Percentiles rank a stretch among this genome's conserved stretches.
These are phyloP conservation scores for Drosophila auraria DNA, from an alignment of 1,140 invertebrate genomes.

Conservation along the genomic window DNA sequence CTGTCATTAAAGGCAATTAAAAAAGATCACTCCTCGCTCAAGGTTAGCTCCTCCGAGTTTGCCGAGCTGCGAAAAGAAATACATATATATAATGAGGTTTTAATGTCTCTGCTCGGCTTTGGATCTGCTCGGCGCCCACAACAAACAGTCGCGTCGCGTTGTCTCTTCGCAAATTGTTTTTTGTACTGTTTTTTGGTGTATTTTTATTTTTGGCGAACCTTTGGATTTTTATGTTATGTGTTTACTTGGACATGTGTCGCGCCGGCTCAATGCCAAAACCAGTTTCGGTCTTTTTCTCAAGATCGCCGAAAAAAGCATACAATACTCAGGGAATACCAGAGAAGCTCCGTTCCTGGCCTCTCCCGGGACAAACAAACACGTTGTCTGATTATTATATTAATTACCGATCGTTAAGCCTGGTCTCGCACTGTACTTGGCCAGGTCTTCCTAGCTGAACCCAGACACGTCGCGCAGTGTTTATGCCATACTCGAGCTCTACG, in stretches of 20 bases:
- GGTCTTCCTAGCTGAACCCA: conserved; percentile 20
- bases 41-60: conserved; percentile 12
- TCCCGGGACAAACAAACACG: background rate
- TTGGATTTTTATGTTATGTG: conserved; percentile 11
- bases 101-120: conserved; percentile 36
- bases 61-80: conserved; percentile 17
- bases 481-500: conserved; percentile 12
- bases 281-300: conserved; percentile 50
- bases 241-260: conserved; percentile 22
- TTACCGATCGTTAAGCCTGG: background rate
- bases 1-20: background rate
- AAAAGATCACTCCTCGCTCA: conserved; percentile 1
- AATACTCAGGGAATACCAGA: conserved; percentile 61
- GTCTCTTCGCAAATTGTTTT: conserved; percentile 29
- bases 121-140: conserved; percentile 24
- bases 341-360: conserved; percentile 26
- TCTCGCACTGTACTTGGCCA: background rate
- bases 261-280: conserved; percentile 68
- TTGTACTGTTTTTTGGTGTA: conserved; percentile 30
- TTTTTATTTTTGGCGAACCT: conserved; percentile 25
- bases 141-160: conserved; percentile 34
- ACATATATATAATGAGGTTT: conserved; percentile 62
- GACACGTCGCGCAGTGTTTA: conserved; percentile 23
- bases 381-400: conserved; percentile 8
- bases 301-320: conserved; percentile 11